phyloP scores from a whole-genome alignment of 2,888 invertebrate species.

The Tiliacea citrago region DNA sequence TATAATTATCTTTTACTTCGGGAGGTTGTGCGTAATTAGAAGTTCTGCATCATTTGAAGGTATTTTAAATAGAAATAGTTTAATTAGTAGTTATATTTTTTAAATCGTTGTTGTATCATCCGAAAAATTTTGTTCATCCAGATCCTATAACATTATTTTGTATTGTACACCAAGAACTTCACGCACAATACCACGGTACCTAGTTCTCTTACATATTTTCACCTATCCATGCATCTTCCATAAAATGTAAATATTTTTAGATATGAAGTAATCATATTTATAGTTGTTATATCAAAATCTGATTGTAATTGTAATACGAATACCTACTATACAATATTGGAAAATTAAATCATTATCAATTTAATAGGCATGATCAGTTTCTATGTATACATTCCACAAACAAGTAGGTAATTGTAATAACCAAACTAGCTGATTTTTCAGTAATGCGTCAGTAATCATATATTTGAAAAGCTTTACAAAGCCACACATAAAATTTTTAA shows the following conservation, averaged over 20 bases:
- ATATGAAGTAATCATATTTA: constrained; percentile 70
- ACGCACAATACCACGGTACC: constrained; percentile 75
- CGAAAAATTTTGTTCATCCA: constrained; percentile 62
- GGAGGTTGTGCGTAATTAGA: constrained; percentile 85
- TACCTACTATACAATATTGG: constrained; percentile 61
- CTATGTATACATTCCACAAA: constrained; percentile 66
- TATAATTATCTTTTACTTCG: constrained; percentile 80
- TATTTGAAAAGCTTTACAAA: constrained; percentile 14
- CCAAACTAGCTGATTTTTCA: constrained; percentile 17
- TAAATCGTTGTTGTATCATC: constrained; percentile 46
- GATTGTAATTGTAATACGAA: constrained; percentile 62
- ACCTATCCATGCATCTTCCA: constrained; percentile 72
- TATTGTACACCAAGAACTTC: constrained; percentile 65
- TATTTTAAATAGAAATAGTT: constrained; percentile 46
- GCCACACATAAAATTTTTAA: not conserved
- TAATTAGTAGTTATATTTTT: constrained; percentile 49
- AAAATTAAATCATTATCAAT: constrained; percentile 56
- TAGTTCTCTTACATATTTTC: constrained; percentile 61
- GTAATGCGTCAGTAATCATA: constrained; percentile 8
- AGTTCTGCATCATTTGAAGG: constrained; percentile 57
- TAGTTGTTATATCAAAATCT: constrained; percentile 70
- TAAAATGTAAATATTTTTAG: constrained; percentile 75
- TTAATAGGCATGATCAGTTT: constrained; percentile 60
- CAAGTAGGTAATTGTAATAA: constrained; percentile 32
- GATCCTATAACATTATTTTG: constrained; percentile 76